Base-by-base conservation (phyloP, 2,113 vertebrate genomes). In the Colinus virginianus region DNA sequence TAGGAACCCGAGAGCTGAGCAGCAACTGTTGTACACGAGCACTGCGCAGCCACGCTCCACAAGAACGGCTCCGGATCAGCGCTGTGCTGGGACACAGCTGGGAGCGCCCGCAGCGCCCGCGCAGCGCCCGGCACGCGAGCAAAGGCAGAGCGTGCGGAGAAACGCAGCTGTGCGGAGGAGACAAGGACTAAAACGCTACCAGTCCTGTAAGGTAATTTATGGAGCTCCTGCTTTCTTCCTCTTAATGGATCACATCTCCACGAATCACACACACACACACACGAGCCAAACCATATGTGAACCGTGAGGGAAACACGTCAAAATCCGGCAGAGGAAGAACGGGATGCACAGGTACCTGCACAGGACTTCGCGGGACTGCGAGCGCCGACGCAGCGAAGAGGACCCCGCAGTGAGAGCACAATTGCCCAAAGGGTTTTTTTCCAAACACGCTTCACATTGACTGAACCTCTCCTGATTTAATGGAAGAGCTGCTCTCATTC, bases 301-400 rank as follows among this genome's bases (percentile, higher is more conserved):
- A 32, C 20, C 32, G n/a, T 2, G 32, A 8, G 25, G 53, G 23
- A 40, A 40, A 40, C 18, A 0, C 0, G 64, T 25, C 3, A 28
- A 63, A 66, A n/a, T 6, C 40, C 3, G 13, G 46, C 22, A 32
- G 16, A 66, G 63, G 45, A 67, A 9, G 16, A 1, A 5, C 7
- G 46, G 19, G 76, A 26, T 0, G 5, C 9, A 2, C 28, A 4
- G 16, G 8, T 7, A 3, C 0, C 0, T 0, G 4, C n/a, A 2
- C 7, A 7, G 71, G 16, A n/a, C 16, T 2, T 4, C 2, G 8
- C 6, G 16, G 4, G 42, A 55, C 22, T 13, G 7, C 0, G 25
- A 51, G 11, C 2, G 15, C 34, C 0, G 22, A 18, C 84, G 28
- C 0, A 0, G 4, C 1, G 40, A 32, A 32, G 7, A 32, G 6